Base-by-base conservation (phyloP, 2,888 invertebrate genomes). In the Lingula anatina region DNA sequence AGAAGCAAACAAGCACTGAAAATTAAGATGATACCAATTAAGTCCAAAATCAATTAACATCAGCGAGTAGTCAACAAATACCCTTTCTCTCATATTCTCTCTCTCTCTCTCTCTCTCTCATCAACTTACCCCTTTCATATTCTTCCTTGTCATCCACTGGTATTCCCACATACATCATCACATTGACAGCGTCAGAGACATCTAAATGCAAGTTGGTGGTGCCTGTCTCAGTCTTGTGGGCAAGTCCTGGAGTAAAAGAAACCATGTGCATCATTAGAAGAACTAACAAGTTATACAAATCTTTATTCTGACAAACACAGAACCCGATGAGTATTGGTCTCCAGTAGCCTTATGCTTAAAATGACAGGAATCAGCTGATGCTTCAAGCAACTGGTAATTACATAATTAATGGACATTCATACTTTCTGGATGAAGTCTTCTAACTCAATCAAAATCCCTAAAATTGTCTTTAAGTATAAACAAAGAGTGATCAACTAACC, bases 201-300 rank as follows among this genome's bases (percentile, higher is more conserved):
- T 97, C 97, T 57, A 97, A 80, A 78, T 97, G 97, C 43, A 97
- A 83, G 78, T 96, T 96, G 39, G 96, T 97, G 1, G 96, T 95
- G 35, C 93, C 96, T 71, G 90, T 90, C 48, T 62, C 56, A 0
- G 73, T 73, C 43, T 62, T 64, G 44, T 65, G 59, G 21, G 73
- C 70, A 15, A 73, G 68, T 7, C 70, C 66, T 59, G 58, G 37
- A 46, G 20, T n/a, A 21, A 42, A 25, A 28, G 37, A 18, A 28
- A 1, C 42, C 3, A 28, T n/a, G n/a, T n/a, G n/a, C n/a, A 25
- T n/a, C 7, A 20, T 15, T 9, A 18, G 9, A 5, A 21, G 15
- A 45, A 9, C 3, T 3, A 5, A 44, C 15, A 27, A 15, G 9
- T 39, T 15, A 18, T 18, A 9, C 7, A 20, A 9, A 15, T 18